A percentile compares a stretch with the other conserved stretches of the same genome.
These are phyloP conservation scores for Microctonus hyperodae DNA, from an alignment of 2,888 invertebrate species.

Conservation along the genomic window DNA sequence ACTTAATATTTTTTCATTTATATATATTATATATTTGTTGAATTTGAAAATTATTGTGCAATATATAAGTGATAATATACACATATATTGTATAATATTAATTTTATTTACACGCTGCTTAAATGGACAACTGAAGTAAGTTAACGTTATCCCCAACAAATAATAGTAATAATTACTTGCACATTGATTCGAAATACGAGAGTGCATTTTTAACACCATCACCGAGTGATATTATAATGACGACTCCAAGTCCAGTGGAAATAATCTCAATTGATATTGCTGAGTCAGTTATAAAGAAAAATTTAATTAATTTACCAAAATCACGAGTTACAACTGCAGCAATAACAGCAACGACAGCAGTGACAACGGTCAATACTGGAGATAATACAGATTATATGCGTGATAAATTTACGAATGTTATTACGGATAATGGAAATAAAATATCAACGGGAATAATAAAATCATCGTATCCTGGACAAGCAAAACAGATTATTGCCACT, in stretches of 20 bases:
- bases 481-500: constrained; percentile 72
- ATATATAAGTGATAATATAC: no score
- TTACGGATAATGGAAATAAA: constrained; percentile 54
- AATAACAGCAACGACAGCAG: background rate
- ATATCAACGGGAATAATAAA: constrained; percentile 38
- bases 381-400: constrained; percentile 48
- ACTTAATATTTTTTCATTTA: background rate
- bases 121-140: constrained; percentile 51
- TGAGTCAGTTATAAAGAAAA: constrained; percentile 52
- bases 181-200: constrained; percentile 53
- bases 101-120: constrained; percentile 54
- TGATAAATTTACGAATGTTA: constrained; percentile 54
- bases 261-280: constrained; percentile 51
- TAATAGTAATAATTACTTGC: constrained; percentile 52
- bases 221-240: constrained; percentile 66
- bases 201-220: constrained; percentile 65
- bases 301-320: constrained; percentile 47
- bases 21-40: constrained; percentile 25
- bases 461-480: constrained; percentile 72
- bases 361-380: background rate
- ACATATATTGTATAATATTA: constrained; percentile 37
- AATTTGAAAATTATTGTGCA: no score
- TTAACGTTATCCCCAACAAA: constrained; percentile 55
- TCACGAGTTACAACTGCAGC: constrained; percentile 10
- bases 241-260: constrained; percentile 64